These are phyloP conservation scores for Tachina lurida DNA, from an alignment of 2,888 invertebrate genomes.

Conservation along the genomic window DNA sequence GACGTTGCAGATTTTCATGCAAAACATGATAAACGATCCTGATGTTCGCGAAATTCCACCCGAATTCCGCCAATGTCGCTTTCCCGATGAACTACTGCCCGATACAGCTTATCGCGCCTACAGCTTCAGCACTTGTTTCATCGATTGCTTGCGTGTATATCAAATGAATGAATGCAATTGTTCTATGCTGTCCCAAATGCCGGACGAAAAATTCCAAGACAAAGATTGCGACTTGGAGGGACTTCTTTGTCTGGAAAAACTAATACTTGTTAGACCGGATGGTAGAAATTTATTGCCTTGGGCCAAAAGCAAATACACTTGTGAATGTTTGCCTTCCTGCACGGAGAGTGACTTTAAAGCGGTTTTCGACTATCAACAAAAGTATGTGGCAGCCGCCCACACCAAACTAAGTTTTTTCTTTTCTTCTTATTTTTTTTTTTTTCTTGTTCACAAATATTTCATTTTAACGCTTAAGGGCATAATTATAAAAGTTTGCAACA, in stretches of 20 bases:
- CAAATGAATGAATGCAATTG: conserved; percentile 86
- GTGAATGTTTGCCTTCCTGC: conserved; percentile 88
- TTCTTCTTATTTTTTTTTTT: neutral
- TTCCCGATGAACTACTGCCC: conserved; percentile 85
- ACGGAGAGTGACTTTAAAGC: conserved; percentile 87
- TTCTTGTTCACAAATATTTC: neutral
- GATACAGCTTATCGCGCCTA: conserved; percentile 86
- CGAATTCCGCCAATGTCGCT: conserved; percentile 87
- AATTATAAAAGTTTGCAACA: conserved; percentile 31
- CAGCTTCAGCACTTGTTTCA: conserved; percentile 88
- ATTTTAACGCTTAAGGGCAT: neutral
- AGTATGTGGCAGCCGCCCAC: conserved; percentile 62
- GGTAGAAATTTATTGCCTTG: conserved; percentile 83
- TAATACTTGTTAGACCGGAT: conserved; percentile 77
- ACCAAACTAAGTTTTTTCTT: too few species aligned
- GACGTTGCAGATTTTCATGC: conserved; percentile 82
- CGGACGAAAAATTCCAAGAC: conserved; percentile 77
- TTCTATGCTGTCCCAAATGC: conserved; percentile 87
- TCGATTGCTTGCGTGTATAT: conserved; percentile 86
- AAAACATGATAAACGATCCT: conserved; percentile 87
- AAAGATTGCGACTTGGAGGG: conserved; percentile 85
- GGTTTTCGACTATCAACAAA: conserved; percentile 73
- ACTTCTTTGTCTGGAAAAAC: conserved; percentile 84
- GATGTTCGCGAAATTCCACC: conserved; percentile 85
- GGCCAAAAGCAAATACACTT: conserved; percentile 78